Evolutionary conservation across 2,797 vertebrate genomes (phyloP).

Genomic region (Mareca strepera): DNA sequence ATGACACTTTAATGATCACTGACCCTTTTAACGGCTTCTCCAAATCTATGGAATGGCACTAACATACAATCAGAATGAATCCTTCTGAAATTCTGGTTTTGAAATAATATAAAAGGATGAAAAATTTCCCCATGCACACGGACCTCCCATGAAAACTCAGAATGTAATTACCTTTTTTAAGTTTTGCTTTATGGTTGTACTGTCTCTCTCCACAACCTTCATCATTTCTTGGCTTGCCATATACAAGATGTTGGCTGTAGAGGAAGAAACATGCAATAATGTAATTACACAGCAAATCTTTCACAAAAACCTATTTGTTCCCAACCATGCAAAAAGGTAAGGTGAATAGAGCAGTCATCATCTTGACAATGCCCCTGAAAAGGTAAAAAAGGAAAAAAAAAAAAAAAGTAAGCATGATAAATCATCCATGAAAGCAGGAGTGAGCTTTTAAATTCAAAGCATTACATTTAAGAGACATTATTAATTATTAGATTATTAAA

Average conservation of each 20-base stretch:
- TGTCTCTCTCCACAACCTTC: slow-evolving; percentile 86
- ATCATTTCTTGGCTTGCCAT: slow-evolving; percentile 94
- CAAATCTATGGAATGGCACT: not conserved
- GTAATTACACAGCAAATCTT: not conserved
- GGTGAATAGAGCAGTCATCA: not conserved
- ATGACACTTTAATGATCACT: not conserved
- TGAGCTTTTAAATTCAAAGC: not conserved
- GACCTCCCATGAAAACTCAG: not conserved
- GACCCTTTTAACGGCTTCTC: not conserved
- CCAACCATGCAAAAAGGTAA: not conserved
- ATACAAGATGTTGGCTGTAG: slow-evolving; percentile 90
- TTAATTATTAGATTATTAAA: not conserved
- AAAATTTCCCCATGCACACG: not conserved
- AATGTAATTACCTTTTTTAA: slow-evolving; percentile 86
- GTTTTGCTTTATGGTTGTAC: slow-evolving; percentile 84
- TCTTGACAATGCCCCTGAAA: not conserved
- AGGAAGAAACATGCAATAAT: slow-evolving; percentile 41
- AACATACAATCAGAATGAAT: not conserved
- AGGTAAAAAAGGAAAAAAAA: not conserved
- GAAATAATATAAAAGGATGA: not conserved
- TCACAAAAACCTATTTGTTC: not conserved
- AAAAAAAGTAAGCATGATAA: not conserved
- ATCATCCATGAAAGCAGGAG: not conserved
- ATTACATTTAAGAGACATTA: not conserved
- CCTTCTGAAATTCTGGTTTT: not conserved